Evolutionary conservation across 2,888 invertebrate genomes (phyloP), one percentile per base, ranked within the genome.

Genomic region (Coecobrya sp.): DNA sequence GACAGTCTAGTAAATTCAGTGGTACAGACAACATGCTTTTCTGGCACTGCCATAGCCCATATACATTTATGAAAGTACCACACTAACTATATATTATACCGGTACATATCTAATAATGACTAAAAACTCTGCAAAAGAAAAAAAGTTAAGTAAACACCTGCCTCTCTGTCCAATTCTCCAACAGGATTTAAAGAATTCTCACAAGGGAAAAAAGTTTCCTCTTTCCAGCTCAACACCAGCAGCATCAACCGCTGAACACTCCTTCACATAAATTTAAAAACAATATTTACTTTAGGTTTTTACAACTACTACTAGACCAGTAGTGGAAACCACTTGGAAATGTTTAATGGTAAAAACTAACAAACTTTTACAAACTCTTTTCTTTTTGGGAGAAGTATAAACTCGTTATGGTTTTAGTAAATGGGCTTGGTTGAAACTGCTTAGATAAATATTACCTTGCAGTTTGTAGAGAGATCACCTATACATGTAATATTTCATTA

Each of bases 251-350:
- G n/a, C 73, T 25, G 3, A 16, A 16, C 16, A 68, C 30, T 68
- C n/a, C 73, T 45, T 22, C 42, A 42, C 73, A 73, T 73, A 42
- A 73, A 73, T 42, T 73, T 52, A 55, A 81, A 45, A 81, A 52
- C 81, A 81, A 81, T 81, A 81, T 85, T 62, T 85, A 65, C 62
- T 85, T 84, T 85, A 25, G 65, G 81, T 10, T 49, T 73, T 73
- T 11, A 73, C 42, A n/a, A 68, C 45, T 59, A 19, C 30, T n/a
- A n/a, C n/a, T n/a, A n/a, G n/a, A 68, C 62, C 65, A 65, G 62
- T 42, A 19, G 25, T 16, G 22, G 22, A 68, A 85, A 45, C 68
- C 81, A 25, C 52, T 81, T 81, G 81, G 52, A 81, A 81, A 55
- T 81, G 27, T 49, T 25, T 52, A 81, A 52, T 25, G n/a, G 52